Base-by-base conservation (phyloP, 2,797 vertebrate species). In the Todus mexicanus region DNA sequence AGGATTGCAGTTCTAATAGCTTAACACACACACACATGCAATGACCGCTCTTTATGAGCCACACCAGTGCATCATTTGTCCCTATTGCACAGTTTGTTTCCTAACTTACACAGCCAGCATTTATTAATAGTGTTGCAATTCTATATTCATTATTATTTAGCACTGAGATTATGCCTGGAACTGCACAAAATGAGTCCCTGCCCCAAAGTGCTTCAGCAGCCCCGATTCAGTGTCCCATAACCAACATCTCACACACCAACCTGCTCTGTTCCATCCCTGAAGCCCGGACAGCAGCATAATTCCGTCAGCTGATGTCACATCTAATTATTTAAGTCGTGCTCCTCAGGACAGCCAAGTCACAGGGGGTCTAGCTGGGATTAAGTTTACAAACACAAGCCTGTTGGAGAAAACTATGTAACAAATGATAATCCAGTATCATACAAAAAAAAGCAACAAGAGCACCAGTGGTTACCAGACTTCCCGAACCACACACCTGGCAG, bases 111-210 rank as follows among this genome's bases (percentile, higher is more conserved):
- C 37, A 53, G 78, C 40, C 60, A 45, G 61, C 45, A 53, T 75
- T 92, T 92, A 93, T 92, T 92, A 96, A 94, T 40, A 78, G 43
- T 73, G 80, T 57, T 73, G 82, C 79, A 96, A 95, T 88, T 72
- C 70, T 50, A 2, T 50, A 89, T 82, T 92, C 92, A 96, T 94
- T 94, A 78, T 87, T 94, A 83, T 81, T 93, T 94, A 85, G 72
- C 48, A 78, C 87, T 15, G 19, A 75, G 72, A 85, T 25, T 31
- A 54, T 14, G 8, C 68, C 56, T 48, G 33, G 69, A 91, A 95
- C 40, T 56, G 84, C 26, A 83, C 66, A 91, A 91, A 91, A 91
- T 84, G 56, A 85, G 79, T 60, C 63, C 75, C 70, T 89, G 57
- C 19, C 79, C 53, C 53, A 22, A 56, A 91, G 60, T 54, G 60